These are phyloP conservation scores for Platysteira castanea DNA, from an alignment of 2,113 vertebrate species.

Conservation along the genomic window DNA sequence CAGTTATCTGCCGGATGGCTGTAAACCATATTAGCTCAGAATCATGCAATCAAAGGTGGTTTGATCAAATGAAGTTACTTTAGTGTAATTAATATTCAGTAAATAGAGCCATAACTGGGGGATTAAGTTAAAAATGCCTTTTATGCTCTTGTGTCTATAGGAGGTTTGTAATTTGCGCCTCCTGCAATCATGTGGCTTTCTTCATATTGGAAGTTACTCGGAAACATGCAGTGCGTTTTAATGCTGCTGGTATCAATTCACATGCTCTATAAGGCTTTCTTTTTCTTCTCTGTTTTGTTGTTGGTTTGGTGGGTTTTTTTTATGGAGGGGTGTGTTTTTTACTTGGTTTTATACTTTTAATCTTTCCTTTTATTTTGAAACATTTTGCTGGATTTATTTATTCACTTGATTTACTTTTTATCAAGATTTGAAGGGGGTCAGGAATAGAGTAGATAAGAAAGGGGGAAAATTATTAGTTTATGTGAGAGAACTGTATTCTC, in stretches of 20 bases:
- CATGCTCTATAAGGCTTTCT: rapidly evolving
- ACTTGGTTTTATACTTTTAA: neutral
- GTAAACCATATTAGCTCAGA: neutral
- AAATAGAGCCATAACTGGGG: neutral
- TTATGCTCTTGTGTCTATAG: neutral
- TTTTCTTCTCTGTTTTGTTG: neutral
- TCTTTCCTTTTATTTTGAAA: neutral
- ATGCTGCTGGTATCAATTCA: neutral
- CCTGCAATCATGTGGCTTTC: neutral
- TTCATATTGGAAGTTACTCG: neutral
- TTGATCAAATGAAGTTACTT: neutral
- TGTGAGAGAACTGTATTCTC: neutral
- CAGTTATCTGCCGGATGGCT: neutral
- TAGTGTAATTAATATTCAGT: neutral
- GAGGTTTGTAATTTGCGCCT: neutral
- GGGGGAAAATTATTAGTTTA: rapidly evolving
- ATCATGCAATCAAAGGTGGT: neutral
- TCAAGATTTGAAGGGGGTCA: neutral
- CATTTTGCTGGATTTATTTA: neutral
- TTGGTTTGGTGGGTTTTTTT: too few species aligned
- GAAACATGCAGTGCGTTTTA: neutral
- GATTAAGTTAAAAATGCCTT: neutral
- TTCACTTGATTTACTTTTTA: neutral
- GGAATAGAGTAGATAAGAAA: neutral
- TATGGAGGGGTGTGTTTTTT: neutral